Evolutionary conservation across 2,888 invertebrate genomes (phyloP).

Genomic region (Chrysolina americana): DNA sequence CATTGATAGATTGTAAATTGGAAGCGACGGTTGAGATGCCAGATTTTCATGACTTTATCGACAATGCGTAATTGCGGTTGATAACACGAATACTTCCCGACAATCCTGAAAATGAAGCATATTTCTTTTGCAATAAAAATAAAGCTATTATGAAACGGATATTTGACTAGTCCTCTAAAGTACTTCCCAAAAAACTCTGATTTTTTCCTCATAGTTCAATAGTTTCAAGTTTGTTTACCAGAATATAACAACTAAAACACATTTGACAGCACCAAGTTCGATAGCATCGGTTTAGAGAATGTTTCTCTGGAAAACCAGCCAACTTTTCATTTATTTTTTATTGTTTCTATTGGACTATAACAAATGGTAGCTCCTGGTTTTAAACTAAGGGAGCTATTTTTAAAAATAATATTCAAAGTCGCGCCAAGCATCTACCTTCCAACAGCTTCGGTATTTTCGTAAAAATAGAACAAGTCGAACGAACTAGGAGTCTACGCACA

Average conservation of each 20-base stretch:
- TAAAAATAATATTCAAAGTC: slow-evolving; percentile 35
- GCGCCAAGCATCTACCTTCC: slow-evolving; percentile 25
- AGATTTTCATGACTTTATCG: background rate
- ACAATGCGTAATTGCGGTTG: background rate
- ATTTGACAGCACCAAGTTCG: too few species aligned
- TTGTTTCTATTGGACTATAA: slow-evolving; percentile 1
- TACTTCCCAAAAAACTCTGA: too few species aligned
- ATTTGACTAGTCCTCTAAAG: too few species aligned
- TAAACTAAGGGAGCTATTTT: slow-evolving; percentile 39
- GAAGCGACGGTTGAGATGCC: background rate
- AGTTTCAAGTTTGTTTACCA: too few species aligned
- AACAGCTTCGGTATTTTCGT: slow-evolving; percentile 33
- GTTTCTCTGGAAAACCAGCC: background rate
- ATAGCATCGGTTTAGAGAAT: too few species aligned
- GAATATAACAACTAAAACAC: too few species aligned
- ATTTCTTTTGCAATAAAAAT: too few species aligned
- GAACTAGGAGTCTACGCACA: slow-evolving; percentile 1
- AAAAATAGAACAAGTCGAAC: slow-evolving; percentile 32
- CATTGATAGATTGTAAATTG: too few species aligned
- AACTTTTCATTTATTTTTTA: background rate
- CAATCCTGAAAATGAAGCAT: too few species aligned
- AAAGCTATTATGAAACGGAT: too few species aligned
- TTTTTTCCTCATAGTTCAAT: too few species aligned
- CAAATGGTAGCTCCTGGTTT: slow-evolving; percentile 21
- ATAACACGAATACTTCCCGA: background rate